A percentile compares a stretch with the other conserved stretches of the same genome.
phyloP scores from a whole-genome alignment of 2,113 vertebrate species.

The Epinephelus cyanopodus region DNA sequence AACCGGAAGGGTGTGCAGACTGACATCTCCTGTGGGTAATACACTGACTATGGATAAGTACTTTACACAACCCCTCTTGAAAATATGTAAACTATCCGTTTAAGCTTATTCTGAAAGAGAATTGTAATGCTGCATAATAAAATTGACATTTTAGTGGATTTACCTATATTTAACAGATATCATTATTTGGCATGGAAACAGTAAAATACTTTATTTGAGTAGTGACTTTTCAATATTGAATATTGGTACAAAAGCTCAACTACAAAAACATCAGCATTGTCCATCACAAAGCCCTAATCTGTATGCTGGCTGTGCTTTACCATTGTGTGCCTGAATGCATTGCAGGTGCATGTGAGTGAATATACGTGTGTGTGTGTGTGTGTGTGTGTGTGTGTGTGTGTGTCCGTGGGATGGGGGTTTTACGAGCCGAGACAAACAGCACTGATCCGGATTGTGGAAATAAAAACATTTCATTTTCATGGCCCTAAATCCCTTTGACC shows the following conservation, averaged over 20 bases:
- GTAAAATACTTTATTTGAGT: background rate
- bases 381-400: slow-evolving; percentile 4
- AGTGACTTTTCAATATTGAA: background rate
- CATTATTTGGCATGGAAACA: background rate
- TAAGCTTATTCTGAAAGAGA: background rate
- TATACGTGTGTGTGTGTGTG: background rate
- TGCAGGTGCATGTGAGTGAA: background rate
- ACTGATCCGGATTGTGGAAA: slow-evolving; percentile 61
- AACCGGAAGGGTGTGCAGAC: no score
- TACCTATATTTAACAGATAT: background rate
- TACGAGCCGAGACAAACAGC: slow-evolving; percentile 45
- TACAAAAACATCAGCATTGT: background rate
- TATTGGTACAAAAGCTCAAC: background rate
- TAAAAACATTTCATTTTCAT: slow-evolving; percentile 73
- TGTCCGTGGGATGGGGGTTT: background rate
- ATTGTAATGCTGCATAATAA: background rate
- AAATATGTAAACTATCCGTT: background rate
- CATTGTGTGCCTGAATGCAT: slow-evolving; percentile 21
- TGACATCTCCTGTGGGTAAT: no score
- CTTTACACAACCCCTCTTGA: no score
- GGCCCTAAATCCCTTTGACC: slow-evolving; percentile 70
- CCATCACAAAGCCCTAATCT: slow-evolving; percentile 36
- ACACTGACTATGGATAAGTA: no score
- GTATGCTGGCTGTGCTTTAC: slow-evolving; percentile 22
- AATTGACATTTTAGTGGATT: background rate